Evolutionary conservation across 1,140 invertebrate species (phyloP).

Genomic region (Lucilia cuprina): DNA sequence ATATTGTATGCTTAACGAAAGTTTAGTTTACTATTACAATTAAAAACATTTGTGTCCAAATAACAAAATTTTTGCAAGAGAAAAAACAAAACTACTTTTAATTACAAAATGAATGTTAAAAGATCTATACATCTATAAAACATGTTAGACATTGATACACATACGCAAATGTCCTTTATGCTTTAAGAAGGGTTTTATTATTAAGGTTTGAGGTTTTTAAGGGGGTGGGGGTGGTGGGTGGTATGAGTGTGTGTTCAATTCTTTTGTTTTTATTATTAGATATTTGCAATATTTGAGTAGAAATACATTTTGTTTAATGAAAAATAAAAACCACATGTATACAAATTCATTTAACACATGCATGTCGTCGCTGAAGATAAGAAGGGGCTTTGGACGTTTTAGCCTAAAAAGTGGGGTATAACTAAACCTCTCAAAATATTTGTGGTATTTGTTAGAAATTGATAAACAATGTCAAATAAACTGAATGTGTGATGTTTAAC

Average conservation of each 20-base stretch:
- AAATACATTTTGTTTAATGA: conserved; percentile 60
- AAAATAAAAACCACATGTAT: conserved; percentile 44
- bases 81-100: conserved; percentile 44
- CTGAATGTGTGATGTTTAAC: too few species aligned
- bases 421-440: not conserved
- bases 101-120: conserved; percentile 55
- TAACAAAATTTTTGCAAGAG: not conserved
- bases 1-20: not conserved
- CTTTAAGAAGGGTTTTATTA: not conserved
- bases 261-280: conserved; percentile 45
- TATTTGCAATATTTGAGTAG: conserved; percentile 60
- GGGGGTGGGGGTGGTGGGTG: not conserved
- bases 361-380: too few species aligned
- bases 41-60: conserved; percentile 31
- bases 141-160: not conserved
- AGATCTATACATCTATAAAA: conserved; percentile 3
- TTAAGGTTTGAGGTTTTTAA: not conserved
- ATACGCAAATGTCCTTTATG: not conserved
- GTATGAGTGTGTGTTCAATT: not conserved
- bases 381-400: too few species aligned
- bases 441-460: not conserved
- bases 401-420: too few species aligned
- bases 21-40: conserved; percentile 28
- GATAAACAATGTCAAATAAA: not conserved
- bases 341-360: not conserved